A percentile compares a stretch with the other conserved stretches of the same genome.
These are phyloP conservation scores for Diuraphis noxia DNA, from an alignment of 1,140 invertebrate species.

Conservation along the genomic window DNA sequence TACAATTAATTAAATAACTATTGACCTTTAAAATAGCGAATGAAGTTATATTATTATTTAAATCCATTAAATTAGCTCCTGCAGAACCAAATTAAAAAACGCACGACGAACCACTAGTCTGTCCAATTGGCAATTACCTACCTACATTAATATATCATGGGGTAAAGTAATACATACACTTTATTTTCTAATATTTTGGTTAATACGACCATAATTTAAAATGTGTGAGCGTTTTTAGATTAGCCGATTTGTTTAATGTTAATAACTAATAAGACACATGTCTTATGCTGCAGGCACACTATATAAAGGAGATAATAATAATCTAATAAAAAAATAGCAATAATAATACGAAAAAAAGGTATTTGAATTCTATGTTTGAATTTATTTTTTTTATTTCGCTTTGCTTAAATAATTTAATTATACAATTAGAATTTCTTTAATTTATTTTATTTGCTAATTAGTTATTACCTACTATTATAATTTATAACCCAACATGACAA, in stretches of 20 bases:
- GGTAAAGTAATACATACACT: neutral
- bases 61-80: neutral
- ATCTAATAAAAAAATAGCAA: too few species aligned
- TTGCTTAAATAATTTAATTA: too few species aligned
- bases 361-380: neutral
- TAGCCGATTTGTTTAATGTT: neutral
- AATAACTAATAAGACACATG: too few species aligned
- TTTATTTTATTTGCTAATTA: too few species aligned
- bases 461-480: too few species aligned
- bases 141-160: neutral
- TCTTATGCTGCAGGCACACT: neutral
- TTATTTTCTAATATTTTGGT: too few species aligned
- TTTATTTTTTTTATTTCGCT: too few species aligned
- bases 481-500: too few species aligned
- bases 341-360: neutral
- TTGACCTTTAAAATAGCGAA: neutral
- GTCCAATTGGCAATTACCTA: neutral
- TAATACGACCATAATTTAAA: too few species aligned
- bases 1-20: neutral
- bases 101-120: neutral
- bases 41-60: neutral
- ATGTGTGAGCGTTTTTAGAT: neutral
- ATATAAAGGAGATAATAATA: too few species aligned
- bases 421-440: too few species aligned
- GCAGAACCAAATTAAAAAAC: neutral